Conservation (phyloP, 2,888 invertebrate species). For the Heliconius sara region DNA sequence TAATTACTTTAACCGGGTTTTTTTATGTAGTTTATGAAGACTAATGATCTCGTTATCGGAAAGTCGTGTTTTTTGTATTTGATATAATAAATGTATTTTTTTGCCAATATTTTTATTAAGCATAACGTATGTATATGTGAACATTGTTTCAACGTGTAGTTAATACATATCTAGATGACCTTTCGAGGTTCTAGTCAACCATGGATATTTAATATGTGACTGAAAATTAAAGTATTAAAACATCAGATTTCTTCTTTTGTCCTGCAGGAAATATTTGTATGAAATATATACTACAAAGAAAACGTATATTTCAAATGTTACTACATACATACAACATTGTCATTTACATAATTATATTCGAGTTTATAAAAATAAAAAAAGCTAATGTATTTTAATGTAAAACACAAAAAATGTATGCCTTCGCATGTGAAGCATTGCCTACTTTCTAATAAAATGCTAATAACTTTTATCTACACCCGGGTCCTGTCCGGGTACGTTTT, state of each 20-base stretch:
- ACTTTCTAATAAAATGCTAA: slow-evolving; percentile 35
- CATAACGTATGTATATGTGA: too few relatives aligned
- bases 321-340: not conserved
- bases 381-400: slow-evolving; percentile 4
- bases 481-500: slow-evolving; percentile 34
- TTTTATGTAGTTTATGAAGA: not conserved
- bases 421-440: slow-evolving; percentile 13
- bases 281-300: not conserved
- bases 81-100: too few relatives aligned
- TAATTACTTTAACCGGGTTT: not conserved
- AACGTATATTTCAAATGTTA: not conserved
- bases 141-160: too few relatives aligned
- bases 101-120: too few relatives aligned
- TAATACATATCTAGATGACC: too few relatives aligned
- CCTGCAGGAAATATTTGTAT: not conserved
- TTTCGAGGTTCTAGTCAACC: not conserved
- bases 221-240: not conserved
- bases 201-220: not conserved
- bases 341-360: not conserved
- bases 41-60: not conserved
- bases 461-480: slow-evolving; percentile 31
- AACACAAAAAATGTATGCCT: slow-evolving; percentile 16
- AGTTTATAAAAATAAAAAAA: not conserved
- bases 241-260: too few relatives aligned
- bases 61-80: too few relatives aligned